Conservation (phyloP, 35 echinoderm and acorn worm species). For the Eucidaris tribuloides region DNA sequence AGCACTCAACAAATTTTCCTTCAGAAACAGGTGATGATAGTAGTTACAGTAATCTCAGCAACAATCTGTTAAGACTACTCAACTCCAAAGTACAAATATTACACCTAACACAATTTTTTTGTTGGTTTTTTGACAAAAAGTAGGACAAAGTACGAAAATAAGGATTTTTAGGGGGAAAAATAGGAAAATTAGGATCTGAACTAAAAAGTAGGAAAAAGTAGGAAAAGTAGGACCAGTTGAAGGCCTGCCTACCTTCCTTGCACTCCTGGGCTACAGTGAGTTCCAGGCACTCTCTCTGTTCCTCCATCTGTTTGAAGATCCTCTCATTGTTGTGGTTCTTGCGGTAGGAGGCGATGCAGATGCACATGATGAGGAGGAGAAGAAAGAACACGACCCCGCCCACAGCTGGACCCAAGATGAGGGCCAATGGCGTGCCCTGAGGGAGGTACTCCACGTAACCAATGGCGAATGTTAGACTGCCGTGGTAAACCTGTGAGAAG, state of each 20-base stretch:
- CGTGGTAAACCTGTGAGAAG: slow-evolving; percentile 73
- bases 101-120: too few relatives aligned
- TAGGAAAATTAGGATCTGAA: too few relatives aligned
- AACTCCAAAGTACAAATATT: too few relatives aligned
- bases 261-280: slow-evolving; percentile 87
- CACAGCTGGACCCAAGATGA: slow-evolving; percentile 42
- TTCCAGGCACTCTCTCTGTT: slow-evolving; percentile 70
- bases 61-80: too few relatives aligned
- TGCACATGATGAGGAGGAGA: slow-evolving; percentile 48
- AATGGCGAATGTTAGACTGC: slow-evolving; percentile 61
- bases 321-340: slow-evolving; percentile 76
- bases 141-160: too few relatives aligned
- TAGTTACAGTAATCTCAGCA: too few relatives aligned
- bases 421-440: slow-evolving; percentile 16
- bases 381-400: slow-evolving; percentile 26
- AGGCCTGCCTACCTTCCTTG: slow-evolving; percentile 99
- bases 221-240: too few relatives aligned
- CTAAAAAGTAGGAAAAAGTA: too few relatives aligned
- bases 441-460: slow-evolving; percentile 77
- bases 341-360: slow-evolving; percentile 53
- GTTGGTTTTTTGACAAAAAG: too few relatives aligned
- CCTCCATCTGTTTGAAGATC: slow-evolving; percentile 62
- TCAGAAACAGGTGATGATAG: too few relatives aligned
- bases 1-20: too few relatives aligned
- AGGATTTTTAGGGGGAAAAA: too few relatives aligned